These are phyloP conservation scores for Lagocephalus sceleratus DNA, from an alignment of 2,797 vertebrate species.

Conservation along the genomic window DNA sequence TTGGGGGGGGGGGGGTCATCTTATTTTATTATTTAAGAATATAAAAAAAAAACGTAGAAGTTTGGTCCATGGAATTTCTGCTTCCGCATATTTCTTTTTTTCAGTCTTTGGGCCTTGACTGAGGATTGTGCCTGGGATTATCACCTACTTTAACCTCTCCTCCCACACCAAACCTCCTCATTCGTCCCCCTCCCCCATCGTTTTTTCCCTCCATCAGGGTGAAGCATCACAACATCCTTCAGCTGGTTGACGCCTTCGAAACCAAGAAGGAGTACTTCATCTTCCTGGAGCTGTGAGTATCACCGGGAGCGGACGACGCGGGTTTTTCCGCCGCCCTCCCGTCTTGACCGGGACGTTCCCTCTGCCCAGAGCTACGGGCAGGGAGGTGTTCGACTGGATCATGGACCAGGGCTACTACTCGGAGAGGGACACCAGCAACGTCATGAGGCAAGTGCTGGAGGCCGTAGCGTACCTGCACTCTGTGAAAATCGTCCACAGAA, in stretches of 20 bases:
- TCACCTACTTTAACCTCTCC: not conserved
- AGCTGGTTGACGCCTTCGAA: conserved; percentile 94
- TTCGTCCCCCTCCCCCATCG: conserved; percentile 3
- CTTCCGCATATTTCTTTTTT: too few relatives aligned
- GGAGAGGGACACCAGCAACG: conserved; percentile 95
- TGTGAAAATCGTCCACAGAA: conserved; percentile 93
- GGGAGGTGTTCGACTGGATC: conserved; percentile 99
- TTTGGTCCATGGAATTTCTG: too few relatives aligned
- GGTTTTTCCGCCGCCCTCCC: conserved; percentile 5
- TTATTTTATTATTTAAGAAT: too few relatives aligned
- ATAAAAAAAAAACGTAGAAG: too few relatives aligned
- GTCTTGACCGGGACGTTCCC: conserved; percentile 25
- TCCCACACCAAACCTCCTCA: conserved; percentile 10
- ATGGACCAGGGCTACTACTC: conserved; percentile 99
- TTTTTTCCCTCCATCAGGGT: conserved; percentile 77
- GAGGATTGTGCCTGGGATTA: not conserved
- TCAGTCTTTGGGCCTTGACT: too few relatives aligned
- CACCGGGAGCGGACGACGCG: conserved; percentile 15
- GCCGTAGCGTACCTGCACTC: conserved; percentile 97
- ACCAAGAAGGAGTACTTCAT: conserved; percentile 97
- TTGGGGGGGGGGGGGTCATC: too few relatives aligned
- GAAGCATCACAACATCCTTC: conserved; percentile 96
- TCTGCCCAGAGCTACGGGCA: conserved; percentile 87
- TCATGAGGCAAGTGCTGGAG: conserved; percentile 96
- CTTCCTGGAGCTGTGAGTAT: conserved; percentile 96